Conservation (phyloP, 2,113 vertebrate species). For the Petromus typicus region DNA sequence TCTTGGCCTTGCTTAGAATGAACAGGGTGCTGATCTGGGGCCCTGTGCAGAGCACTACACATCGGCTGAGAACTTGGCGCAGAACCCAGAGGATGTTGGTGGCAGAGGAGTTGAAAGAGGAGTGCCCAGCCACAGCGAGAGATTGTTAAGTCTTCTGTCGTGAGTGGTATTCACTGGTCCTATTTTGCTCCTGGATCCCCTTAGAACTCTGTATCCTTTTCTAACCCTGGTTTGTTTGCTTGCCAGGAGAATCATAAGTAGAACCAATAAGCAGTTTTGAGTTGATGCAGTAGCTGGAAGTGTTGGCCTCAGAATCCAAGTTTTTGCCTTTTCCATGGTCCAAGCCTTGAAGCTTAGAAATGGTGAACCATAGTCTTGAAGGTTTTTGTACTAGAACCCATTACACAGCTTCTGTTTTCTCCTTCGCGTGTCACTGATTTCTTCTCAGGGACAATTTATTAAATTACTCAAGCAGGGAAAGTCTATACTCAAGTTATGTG, state of each 20-base stretch:
- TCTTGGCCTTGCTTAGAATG: conserved; percentile 59
- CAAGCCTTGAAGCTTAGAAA: conserved; percentile 24
- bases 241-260: not conserved
- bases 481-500: not conserved
- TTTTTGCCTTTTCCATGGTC: not conserved
- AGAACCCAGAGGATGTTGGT: conserved; percentile 84
- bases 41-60: conserved; percentile 70
- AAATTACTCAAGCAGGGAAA: conserved; percentile 59
- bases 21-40: conserved; percentile 30
- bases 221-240: not conserved
- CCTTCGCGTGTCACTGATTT: not conserved
- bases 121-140: conserved; percentile 34
- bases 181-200: not conserved
- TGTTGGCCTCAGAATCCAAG: not conserved
- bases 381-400: conserved; percentile 58
- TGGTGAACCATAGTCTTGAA: not conserved
- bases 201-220: not conserved
- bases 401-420: conserved; percentile 39
- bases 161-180: not conserved
- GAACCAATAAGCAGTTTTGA: not conserved
- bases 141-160: conserved; percentile 79
- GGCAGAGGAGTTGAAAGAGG: conserved; percentile 75
- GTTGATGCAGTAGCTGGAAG: not conserved
- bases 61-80: conserved; percentile 69
- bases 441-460: conserved; percentile 46